Base-by-base conservation (phyloP, 1,140 invertebrate species). In the Spodoptera litura region DNA sequence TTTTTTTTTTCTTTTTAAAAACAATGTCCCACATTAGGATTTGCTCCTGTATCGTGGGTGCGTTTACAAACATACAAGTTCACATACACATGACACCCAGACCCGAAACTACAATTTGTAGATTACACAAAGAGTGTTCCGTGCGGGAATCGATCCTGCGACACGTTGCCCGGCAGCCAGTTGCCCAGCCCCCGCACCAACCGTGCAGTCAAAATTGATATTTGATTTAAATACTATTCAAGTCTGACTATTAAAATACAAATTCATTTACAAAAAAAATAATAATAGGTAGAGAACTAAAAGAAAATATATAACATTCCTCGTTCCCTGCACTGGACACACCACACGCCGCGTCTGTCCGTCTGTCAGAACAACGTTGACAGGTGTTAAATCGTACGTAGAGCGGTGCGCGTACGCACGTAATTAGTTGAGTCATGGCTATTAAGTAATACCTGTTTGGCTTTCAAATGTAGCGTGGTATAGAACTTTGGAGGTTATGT, bases 321-420 rank as follows among this genome's bases (percentile, higher is more conserved):
- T 78, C 68, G 27, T 49, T 11, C 38, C 58, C 70, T 59, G 55
- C 53, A 61, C 64, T 49, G 15, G n/a, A n/a, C 56, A 58, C 64
- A 52, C 79, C 83, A 71, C 83, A 85, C 80, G 78, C 80, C 70
- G 79, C 83, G 80, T 79, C 82, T 71, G 80, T 84, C 83, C 38
- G 81, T 82, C 87, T 87, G 84, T 87, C 87, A 84, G 85, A 74
- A 81, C 81, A 61, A 83, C 71, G 91, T 89, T 90, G 91, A 93
- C 90, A 91, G 89, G 91, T 93, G 91, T 93, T 91, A 91, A 91
- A 91, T 88, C 87, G 88, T 78, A 82, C 81, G 84, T 82, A 80
- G 84, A 73, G 80, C 80, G 82, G 81, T 55, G 83, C 83, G 84
- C 78, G 64, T 53, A 77, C 86, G 84, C 79, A 76, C 82, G 85